Base-by-base conservation (phyloP, 2,113 vertebrate genomes). In the Amazona guildingii region DNA sequence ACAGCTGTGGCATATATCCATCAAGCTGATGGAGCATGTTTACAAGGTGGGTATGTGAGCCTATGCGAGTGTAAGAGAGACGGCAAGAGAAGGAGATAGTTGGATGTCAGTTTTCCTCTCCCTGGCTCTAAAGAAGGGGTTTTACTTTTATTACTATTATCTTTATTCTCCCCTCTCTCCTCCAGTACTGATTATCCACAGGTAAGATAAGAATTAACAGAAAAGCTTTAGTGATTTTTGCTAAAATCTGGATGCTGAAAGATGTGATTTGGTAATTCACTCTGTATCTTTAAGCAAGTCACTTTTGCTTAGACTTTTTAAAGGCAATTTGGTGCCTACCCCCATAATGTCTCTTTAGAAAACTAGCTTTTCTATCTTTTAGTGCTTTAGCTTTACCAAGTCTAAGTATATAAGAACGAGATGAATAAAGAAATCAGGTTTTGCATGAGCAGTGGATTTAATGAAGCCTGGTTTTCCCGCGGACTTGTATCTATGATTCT, bases 121-220 rank as follows among this genome's bases (percentile, higher is more conserved):
- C 44, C 62, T 83, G 73, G 49, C 62, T 95, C 57, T 81, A 79
- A 90, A 86, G 78, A 92, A 87, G 31, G 49, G 63, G 11, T 10
- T 86, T 70, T 21, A 25, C 3, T 39, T 55, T 49, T 35, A 25
- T 39, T 27, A 5, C 43, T 29, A 39, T 88, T 52, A 9, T 37
- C 85, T 90, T 78, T 63, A 57, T 68, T 72, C 31, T 81, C 83
- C 67, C 46, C 74, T 94, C 76, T 89, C 88, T 86, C 78, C 90
- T 94, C 41, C 33, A 1, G 44, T 91, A 79, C 49, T 72, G 85
- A 64, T 92, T 81, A 61, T 57, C 62, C 35, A 33, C 94, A 96
- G 93, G 95, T 94, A 94, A 92, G 95, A 61, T 31, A 84, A 81
- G 73, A 93, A 90, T 69, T 93, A 95, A 57, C 28, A 72, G 39